These are phyloP conservation scores for Paelopatides confundens DNA, from an alignment of 53 echinoderm and acorn worm species.

Conservation along the genomic window DNA sequence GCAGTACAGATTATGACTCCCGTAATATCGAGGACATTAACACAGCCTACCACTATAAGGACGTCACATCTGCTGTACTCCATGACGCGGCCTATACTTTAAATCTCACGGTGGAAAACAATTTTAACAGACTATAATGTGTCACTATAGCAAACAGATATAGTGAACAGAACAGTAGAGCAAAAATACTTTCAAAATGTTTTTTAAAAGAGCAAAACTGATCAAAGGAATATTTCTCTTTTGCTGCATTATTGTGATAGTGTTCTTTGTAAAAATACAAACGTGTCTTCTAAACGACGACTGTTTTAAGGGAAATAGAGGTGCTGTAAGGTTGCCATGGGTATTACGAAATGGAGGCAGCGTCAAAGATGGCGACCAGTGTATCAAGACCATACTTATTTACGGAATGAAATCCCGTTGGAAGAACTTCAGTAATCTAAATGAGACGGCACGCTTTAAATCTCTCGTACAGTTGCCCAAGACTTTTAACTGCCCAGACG, in stretches of 20 bases:
- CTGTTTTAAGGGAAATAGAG: not conserved
- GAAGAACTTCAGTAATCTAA: not conserved
- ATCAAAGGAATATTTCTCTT: not conserved
- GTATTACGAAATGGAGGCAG: not conserved
- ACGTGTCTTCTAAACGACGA: not conserved
- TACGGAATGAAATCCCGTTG: not conserved
- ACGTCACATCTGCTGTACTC: too few species aligned
- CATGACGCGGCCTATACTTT: too few species aligned
- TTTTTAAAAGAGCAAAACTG: not conserved
- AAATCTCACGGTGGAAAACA: too few species aligned
- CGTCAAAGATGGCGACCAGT: not conserved
- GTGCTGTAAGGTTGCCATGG: not conserved
- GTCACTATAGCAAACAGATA: too few species aligned
- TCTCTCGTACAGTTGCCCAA: not conserved
- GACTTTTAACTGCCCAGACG: not conserved
- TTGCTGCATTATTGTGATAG: not conserved
- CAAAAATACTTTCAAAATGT: not conserved
- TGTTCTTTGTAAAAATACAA: not conserved
- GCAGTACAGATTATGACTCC: too few species aligned
- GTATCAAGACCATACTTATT: not conserved
- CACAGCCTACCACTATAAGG: too few species aligned
- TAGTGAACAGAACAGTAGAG: too few species aligned
- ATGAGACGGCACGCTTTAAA: not conserved
- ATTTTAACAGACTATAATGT: too few species aligned
- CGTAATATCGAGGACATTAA: too few species aligned